Percentiles rank a stretch among this genome's conserved stretches.
Evolutionary conservation across 2,113 vertebrate species (phyloP).

Genomic region (Gambusia affinis): DNA sequence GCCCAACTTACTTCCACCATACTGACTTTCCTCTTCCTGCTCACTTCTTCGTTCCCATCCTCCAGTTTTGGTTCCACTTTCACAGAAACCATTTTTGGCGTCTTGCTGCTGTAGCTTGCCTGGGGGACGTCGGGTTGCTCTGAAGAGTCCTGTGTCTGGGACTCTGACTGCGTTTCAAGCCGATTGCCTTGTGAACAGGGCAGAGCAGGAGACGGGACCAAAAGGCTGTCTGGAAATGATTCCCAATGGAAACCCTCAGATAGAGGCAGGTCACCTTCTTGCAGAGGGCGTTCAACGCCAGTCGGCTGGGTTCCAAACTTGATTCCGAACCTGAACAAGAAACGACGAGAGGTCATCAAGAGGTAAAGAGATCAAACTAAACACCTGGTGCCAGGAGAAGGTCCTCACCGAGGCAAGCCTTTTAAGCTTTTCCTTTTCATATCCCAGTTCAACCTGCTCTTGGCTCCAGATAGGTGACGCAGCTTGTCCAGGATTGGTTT

Average conservation of each 20-base stretch:
- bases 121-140: not conserved
- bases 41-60: not conserved
- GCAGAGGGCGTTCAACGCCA: slow-evolving; percentile 74
- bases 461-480: slow-evolving; percentile 75
- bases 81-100: not conserved
- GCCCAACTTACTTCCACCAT: slow-evolving; percentile 4
- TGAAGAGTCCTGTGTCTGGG: not conserved
- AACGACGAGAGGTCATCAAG: not conserved
- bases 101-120: not conserved
- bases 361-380: not conserved
- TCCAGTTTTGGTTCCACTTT: slow-evolving; percentile 23
- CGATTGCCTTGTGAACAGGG: slow-evolving; percentile 67
- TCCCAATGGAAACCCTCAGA: slow-evolving; percentile 93
- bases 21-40: slow-evolving; percentile 29
- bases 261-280: slow-evolving; percentile 71
- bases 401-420: slow-evolving; percentile 82
- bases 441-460: slow-evolving; percentile 83
- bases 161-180: not conserved
- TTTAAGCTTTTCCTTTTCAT: slow-evolving; percentile 83
- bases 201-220: slow-evolving; percentile 57
- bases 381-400: not conserved
- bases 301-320: slow-evolving; percentile 72
- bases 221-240: slow-evolving; percentile 66
- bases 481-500: slow-evolving; percentile 84
- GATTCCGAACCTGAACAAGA: slow-evolving; percentile 85